These are phyloP conservation scores for Malurus melanocephalus DNA, from an alignment of 2,113 vertebrate genomes.

Conservation along the genomic window DNA sequence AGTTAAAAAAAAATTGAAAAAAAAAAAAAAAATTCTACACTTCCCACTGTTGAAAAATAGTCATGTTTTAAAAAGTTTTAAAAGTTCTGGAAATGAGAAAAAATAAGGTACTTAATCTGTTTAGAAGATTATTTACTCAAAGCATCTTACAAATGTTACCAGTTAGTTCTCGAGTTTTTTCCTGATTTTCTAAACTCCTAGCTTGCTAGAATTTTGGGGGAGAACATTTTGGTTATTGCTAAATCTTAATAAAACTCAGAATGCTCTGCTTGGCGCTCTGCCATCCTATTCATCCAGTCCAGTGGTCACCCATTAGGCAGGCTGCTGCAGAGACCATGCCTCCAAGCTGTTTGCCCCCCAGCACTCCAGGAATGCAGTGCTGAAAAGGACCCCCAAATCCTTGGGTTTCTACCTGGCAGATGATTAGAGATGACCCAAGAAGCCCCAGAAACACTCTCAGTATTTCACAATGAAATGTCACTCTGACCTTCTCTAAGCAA, in stretches of 20 bases:
- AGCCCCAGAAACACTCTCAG: slow-evolving; percentile 5
- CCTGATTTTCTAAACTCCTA: not conserved
- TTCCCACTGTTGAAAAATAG: not conserved
- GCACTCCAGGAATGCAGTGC: fast-evolving
- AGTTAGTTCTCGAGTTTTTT: not conserved
- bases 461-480: slow-evolving; percentile 58
- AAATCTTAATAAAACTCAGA: not conserved
- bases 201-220: not conserved
- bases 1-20: not conserved
- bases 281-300: not conserved
- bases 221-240: not conserved
- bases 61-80: not conserved
- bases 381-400: not conserved
- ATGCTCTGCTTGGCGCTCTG: not conserved
- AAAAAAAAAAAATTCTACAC: fast-evolving
- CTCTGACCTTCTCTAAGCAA: slow-evolving; percentile 61
- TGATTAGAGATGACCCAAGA: slow-evolving; percentile 27
- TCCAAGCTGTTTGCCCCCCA: not conserved
- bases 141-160: not conserved
- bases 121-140: not conserved
- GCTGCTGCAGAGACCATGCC: not conserved
- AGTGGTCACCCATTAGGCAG: not conserved
- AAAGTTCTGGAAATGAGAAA: not conserved
- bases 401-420: not conserved
- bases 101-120: not conserved